Base-by-base conservation (phyloP, 2,888 invertebrate species). In the Ochropleura leucogaster region DNA sequence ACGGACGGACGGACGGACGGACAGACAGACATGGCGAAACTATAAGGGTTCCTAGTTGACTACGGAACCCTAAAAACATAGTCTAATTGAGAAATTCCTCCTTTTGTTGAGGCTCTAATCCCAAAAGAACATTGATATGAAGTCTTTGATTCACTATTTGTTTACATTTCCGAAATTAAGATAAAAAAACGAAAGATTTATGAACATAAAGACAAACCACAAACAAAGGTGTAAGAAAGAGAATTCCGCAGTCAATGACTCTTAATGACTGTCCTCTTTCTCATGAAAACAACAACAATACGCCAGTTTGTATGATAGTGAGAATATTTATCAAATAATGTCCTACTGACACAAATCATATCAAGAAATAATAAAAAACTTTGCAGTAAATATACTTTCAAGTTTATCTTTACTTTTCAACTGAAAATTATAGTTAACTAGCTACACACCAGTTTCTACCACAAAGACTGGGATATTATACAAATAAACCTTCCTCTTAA, bases 261-360 rank as follows among this genome's bases (percentile, higher is more conserved):
- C 64, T 63, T 71, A 79, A 80, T 69, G 16, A 64, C 63, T 16
- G 80, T 47, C 70, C 86, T 67, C 74, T 67, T 86, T 86, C 86
- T 74, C 87, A 85, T 49, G 63, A 68, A 63, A 72, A 87, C 85
- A 85, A 85, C 74, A 85, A 87, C 76, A 82, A 84, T 63, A 71
- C 66, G 30, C 14, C 20, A 55, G 14, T 30, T 78, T 53, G 49
- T 64, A 49, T 68, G 85, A 85, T 81, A 82, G 69, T 42, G 63
- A 60, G 66, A 47, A 64, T 66, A 76, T 70, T 85, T 87, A 87
- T 86, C 85, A 79, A 79, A 75, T 63, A 65, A 71, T 73, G 80
- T 12, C 74, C 83, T 64, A 86, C 77, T 86, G 70, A 79, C 87
- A 79, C 72, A 51, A 75, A 82, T 77, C 10, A 4, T n/a, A 64